Evolutionary conservation across 2,797 vertebrate species (phyloP), one percentile per base, ranked within the genome.

Genomic region (Lithobates sylvaticus): DNA sequence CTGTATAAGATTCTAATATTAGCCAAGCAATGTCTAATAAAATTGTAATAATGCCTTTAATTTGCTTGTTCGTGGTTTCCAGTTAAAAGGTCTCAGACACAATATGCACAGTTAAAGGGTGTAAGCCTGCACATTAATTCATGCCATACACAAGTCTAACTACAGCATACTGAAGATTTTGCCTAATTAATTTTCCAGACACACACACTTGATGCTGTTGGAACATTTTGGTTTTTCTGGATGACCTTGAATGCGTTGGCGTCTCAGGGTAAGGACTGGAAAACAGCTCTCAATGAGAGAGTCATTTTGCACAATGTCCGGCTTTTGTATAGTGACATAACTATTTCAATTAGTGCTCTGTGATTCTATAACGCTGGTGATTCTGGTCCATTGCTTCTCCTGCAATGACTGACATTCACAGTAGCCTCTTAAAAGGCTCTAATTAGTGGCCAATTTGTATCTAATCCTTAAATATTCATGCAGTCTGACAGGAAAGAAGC

Each of bases 151-250:
- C 71, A 87, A 87, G 81, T 84, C 34, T 84, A 80, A 84, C 76
- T 65, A 83, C 81, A 79, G 81, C 70, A 87, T 87, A 75, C 86
- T 58, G 50, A 87, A 80, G 86, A 84, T 47, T 79, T 75, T 6
- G 18, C 61, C 81, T 84, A 87, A 87, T 87, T 87, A 87, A 87
- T 87, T 87, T 87, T 84, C 86, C 65, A 87, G 81, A 76, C 86
- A 87, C 86, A 87, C 70, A 80, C 76, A 70, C 81, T 84, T 76
- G 26, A 79, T 69, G 76, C 71, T 80, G 86, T 81, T 76, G 71
- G 81, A 87, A 87, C 76, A 87, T 87, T 87, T 78, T 84, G 81
- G 81, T 36, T 73, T 80, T 87, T 87, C 68, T 84, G 26, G 79
- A 76, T 87, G 86, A 87, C 86, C 86, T 87, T 87, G 86, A 87